Evolutionary conservation across 2,888 invertebrate species (phyloP).

Genomic region (Perithous albicinctus): DNA sequence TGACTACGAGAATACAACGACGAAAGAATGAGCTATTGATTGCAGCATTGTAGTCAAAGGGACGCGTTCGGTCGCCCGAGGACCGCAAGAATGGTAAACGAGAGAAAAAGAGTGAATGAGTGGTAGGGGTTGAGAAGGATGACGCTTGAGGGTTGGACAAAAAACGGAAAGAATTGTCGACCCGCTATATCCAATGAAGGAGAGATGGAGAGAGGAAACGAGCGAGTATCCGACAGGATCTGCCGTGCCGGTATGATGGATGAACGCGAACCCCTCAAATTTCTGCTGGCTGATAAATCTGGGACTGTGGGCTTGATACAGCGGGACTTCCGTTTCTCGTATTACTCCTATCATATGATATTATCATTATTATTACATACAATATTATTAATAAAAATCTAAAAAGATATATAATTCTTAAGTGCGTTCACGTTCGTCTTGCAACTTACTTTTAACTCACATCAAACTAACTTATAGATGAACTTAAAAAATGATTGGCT

Average conservation of each 20-base stretch:
- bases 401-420: no score
- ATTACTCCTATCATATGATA: constrained; percentile 35
- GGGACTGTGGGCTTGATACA: constrained; percentile 32
- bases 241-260: constrained; percentile 61
- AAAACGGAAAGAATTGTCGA: constrained; percentile 46
- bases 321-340: constrained; percentile 53
- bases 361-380: constrained; percentile 47
- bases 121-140: constrained; percentile 37
- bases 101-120: constrained; percentile 22
- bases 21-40: constrained; percentile 69
- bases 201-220: constrained; percentile 37
- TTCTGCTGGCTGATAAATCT: constrained; percentile 65
- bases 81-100: constrained; percentile 62
- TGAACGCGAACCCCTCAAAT: constrained; percentile 65
- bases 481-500: no score
- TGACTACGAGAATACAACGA: constrained; percentile 32
- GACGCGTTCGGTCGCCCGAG: constrained; percentile 59
- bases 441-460: no score
- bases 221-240: constrained; percentile 51
- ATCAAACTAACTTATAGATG: no score
- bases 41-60: constrained; percentile 66
- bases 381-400: no score
- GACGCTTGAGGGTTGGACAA: constrained; percentile 44
- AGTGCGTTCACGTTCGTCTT: no score
- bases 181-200: constrained; percentile 40